Evolutionary conservation across 2,888 invertebrate genomes (phyloP).

Genomic region (Cerceris rybyensis): DNA sequence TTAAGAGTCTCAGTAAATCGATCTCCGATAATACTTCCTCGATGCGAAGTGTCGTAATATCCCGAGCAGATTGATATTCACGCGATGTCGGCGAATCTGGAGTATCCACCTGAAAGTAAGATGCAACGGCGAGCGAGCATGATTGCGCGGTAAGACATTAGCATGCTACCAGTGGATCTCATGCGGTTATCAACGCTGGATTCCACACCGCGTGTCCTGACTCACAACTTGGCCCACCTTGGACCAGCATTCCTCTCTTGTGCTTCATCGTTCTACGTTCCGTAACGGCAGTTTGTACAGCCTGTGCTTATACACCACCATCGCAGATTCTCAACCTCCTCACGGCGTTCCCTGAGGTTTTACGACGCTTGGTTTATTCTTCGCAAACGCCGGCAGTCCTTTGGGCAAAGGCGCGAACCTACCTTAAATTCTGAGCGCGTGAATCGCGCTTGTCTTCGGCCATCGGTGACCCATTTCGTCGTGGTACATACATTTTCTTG

Average conservation of each 20-base stretch:
- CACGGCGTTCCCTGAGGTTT: slow-evolving; percentile 50
- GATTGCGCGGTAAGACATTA: slow-evolving; percentile 62
- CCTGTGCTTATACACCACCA: slow-evolving; percentile 31
- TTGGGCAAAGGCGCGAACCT: slow-evolving; percentile 40
- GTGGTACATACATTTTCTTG: too few relatives aligned
- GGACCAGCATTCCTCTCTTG: slow-evolving; percentile 19
- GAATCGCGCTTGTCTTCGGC: slow-evolving; percentile 38
- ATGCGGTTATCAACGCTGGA: slow-evolving; percentile 74
- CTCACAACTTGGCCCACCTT: slow-evolving; percentile 64
- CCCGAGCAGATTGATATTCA: slow-evolving; percentile 65
- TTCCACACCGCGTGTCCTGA: slow-evolving; percentile 71
- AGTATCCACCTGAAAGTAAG: slow-evolving; percentile 51
- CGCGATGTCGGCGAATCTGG: slow-evolving; percentile 65
- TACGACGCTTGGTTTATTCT: slow-evolving; percentile 46
- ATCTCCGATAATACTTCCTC: background rate
- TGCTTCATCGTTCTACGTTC: slow-evolving; percentile 45
- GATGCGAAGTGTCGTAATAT: background rate
- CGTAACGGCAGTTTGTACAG: slow-evolving; percentile 29
- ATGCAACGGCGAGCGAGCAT: slow-evolving; percentile 27
- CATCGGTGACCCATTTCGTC: slow-evolving; percentile 54
- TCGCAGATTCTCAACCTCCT: slow-evolving; percentile 54
- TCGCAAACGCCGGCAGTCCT: slow-evolving; percentile 40
- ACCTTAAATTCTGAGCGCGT: slow-evolving; percentile 45
- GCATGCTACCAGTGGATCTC: slow-evolving; percentile 70
- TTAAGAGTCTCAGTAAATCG: background rate